Evolutionary conservation across 2,888 invertebrate genomes (phyloP).

Genomic region (Eupelmus urozonus): DNA sequence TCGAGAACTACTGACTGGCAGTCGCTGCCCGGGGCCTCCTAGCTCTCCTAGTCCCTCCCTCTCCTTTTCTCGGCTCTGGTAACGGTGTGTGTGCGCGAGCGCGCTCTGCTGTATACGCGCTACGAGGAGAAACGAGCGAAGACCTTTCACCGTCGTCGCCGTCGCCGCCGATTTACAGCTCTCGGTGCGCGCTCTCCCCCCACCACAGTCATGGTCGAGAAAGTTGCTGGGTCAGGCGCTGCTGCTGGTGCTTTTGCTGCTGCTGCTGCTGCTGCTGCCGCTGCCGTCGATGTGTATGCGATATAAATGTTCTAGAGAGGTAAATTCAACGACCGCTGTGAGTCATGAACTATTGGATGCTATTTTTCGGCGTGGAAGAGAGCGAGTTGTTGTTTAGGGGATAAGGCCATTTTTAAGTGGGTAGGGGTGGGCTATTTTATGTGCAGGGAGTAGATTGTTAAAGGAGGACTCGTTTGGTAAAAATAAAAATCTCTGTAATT

Average conservation of each 20-base stretch:
- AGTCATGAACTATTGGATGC: slow-evolving; percentile 20
- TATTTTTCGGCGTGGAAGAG: neutral
- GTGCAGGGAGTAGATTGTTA: too few relatives aligned
- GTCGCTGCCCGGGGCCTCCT: neutral
- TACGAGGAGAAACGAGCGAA: slow-evolving; percentile 5
- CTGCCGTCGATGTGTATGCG: neutral
- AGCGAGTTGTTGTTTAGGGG: too few relatives aligned
- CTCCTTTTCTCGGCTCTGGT: neutral
- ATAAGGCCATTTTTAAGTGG: too few relatives aligned
- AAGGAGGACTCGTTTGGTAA: too few relatives aligned
- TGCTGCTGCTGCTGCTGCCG: slow-evolving; percentile 21
- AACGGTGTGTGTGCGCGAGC: slow-evolving; percentile 38
- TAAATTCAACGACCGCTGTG: neutral
- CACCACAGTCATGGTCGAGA: slow-evolving; percentile 58
- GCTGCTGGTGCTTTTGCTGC: slow-evolving; percentile 29
- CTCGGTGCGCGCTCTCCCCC: neutral
- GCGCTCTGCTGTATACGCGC: neutral
- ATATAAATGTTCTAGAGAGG: too few relatives aligned
- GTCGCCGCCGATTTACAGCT: neutral
- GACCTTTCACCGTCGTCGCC: slow-evolving; percentile 56
- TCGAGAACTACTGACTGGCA: slow-evolving; percentile 53
- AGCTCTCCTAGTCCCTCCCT: slow-evolving; percentile 7
- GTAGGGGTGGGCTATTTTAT: too few relatives aligned
- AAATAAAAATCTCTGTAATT: too few relatives aligned
- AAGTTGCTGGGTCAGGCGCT: slow-evolving; percentile 61